Conservation (phyloP, 2,113 vertebrate genomes). For the Dromaius novaehollandiae region DNA sequence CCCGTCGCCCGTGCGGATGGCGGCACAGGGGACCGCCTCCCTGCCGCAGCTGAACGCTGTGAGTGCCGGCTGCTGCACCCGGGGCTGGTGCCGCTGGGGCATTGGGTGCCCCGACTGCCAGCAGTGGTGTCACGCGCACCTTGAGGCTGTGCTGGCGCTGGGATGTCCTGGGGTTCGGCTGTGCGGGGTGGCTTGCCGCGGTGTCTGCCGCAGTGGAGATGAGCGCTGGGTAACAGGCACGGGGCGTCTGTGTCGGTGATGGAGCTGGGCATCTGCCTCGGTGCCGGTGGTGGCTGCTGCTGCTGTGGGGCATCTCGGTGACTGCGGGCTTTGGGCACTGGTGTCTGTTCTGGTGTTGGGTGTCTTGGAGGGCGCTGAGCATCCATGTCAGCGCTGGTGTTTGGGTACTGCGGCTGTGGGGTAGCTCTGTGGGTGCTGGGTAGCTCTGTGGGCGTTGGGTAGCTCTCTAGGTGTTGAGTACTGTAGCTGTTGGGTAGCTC, state of each 20-base stretch:
- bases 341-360: not conserved
- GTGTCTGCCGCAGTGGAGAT: not conserved
- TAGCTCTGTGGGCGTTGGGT: too few species aligned
- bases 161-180: not conserved
- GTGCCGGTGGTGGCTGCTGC: not conserved
- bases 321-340: not conserved
- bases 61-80: not conserved
- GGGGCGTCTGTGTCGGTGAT: too few species aligned
- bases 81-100: not conserved
- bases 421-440: too few species aligned
- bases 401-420: not conserved
- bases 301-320: not conserved
- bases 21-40: not conserved
- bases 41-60: slow-evolving; percentile 5
- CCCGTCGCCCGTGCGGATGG: not conserved
- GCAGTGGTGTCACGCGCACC: fast-evolving
- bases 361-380: not conserved
- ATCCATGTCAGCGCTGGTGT: not conserved
- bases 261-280: not conserved
- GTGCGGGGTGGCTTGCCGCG: not conserved
- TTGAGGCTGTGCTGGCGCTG: not conserved
- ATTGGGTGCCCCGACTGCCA: not conserved
- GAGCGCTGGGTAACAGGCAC: not conserved
- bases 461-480: too few species aligned
- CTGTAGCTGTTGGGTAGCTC: too few species aligned